Conservation (phyloP, 1,140 invertebrate species). For the Bicyclus anynana region DNA sequence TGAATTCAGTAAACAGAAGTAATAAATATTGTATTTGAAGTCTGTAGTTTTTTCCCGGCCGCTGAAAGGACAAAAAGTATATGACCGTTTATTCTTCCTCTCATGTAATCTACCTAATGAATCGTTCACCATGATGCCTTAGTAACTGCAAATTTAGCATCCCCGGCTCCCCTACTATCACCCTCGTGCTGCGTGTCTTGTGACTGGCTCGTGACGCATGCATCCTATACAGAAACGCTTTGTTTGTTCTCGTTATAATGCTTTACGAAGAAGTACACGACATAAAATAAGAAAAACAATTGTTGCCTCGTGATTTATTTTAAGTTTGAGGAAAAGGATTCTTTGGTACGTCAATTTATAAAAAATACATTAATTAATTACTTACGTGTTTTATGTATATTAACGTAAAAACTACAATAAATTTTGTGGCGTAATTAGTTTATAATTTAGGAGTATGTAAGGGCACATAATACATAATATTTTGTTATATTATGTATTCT, state of each 20-base stretch:
- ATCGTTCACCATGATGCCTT: too few species aligned
- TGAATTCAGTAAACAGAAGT: too few species aligned
- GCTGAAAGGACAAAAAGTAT: too few species aligned
- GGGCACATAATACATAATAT: too few species aligned
- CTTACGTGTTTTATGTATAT: not conserved
- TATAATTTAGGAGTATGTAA: too few species aligned
- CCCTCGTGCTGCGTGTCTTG: not conserved
- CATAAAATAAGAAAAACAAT: not conserved
- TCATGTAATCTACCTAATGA: too few species aligned
- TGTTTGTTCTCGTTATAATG: not conserved
- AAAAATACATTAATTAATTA: not conserved
- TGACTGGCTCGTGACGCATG: constrained; percentile 5
- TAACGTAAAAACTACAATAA: not conserved
- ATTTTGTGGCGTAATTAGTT: not conserved
- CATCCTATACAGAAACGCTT: not conserved
- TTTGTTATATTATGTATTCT: too few species aligned
- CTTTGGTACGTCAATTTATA: not conserved
- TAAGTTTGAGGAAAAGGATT: not conserved
- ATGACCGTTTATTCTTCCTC: too few species aligned
- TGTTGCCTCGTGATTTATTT: not conserved
- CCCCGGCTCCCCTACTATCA: too few species aligned
- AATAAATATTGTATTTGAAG: too few species aligned
- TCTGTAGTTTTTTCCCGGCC: too few species aligned
- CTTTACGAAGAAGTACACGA: not conserved
- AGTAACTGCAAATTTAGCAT: too few species aligned